These are phyloP conservation scores for Amphiura filiformis DNA, from an alignment of 35 echinoderm and acorn worm genomes.

Conservation along the genomic window DNA sequence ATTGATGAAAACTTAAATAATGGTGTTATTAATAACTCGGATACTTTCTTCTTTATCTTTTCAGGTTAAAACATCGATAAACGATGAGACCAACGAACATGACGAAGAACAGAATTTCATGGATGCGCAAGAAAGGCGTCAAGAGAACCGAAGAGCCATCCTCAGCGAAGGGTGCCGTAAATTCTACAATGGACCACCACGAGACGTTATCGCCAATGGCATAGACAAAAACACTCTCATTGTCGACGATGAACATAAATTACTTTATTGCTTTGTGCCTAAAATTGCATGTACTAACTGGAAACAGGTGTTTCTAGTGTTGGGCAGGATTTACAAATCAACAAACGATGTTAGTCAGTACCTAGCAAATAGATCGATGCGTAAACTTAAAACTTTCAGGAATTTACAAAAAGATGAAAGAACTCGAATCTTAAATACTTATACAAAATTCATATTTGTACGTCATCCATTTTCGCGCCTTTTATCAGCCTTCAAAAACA, in stretches of 20 bases:
- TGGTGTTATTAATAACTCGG: no score
- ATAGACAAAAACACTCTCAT: slow-evolving; percentile 17
- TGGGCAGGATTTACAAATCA: slow-evolving; percentile 8
- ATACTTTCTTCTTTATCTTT: no score
- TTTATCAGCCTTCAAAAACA: slow-evolving; percentile 56
- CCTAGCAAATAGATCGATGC: not conserved
- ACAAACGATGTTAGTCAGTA: not conserved
- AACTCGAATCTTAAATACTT: slow-evolving; percentile 35
- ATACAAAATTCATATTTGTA: slow-evolving; percentile 62
- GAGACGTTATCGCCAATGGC: not conserved
- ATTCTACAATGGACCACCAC: not conserved
- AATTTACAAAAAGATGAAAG: not conserved
- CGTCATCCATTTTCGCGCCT: slow-evolving; percentile 65
- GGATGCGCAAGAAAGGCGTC: not conserved
- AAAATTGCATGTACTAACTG: slow-evolving; percentile 64
- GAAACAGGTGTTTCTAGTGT: slow-evolving; percentile 43
- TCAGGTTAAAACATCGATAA: no score
- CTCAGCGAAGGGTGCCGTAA: not conserved
- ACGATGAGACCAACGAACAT: not conserved
- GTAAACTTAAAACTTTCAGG: not conserved
- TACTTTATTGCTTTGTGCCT: slow-evolving; percentile 62
- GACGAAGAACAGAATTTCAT: not conserved
- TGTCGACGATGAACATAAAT: slow-evolving; percentile 43
- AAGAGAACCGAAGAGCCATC: not conserved
- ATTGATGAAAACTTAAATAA: no score